Percentiles rank a stretch among this genome's conserved stretches.
phyloP scores from a whole-genome alignment of 2,888 invertebrate genomes.

The Perizoma affinitatum region DNA sequence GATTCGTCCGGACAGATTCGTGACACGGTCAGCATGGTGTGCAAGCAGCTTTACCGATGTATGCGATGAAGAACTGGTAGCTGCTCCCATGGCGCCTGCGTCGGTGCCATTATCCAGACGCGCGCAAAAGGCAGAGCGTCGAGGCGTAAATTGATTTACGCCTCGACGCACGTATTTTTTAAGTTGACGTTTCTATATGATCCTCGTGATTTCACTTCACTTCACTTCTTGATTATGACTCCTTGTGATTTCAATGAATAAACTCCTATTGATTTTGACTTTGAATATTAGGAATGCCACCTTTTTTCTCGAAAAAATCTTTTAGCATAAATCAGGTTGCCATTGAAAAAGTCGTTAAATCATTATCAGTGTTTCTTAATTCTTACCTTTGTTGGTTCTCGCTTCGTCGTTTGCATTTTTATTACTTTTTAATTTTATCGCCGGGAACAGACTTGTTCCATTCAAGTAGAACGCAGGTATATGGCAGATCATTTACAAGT shows the following conservation, averaged over 20 bases:
- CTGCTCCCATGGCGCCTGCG: no score
- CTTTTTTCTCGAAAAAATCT: background rate
- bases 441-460: constrained; percentile 24
- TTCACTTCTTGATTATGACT: no score
- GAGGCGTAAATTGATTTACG: no score
- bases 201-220: no score
- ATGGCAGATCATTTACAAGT: background rate
- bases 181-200: no score
- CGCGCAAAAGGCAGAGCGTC: no score
- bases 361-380: constrained; percentile 31
- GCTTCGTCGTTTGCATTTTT: constrained; percentile 46
- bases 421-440: constrained; percentile 45
- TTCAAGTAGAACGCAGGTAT: constrained; percentile 1
- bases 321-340: constrained; percentile 16
- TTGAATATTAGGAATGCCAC: background rate
- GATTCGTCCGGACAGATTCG: no score
- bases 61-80: background rate
- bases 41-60: background rate
- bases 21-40: no score
- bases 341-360: constrained; percentile 34
- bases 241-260: no score
- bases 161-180: no score
- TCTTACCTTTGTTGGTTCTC: constrained; percentile 28
- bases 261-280: no score
- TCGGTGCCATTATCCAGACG: no score